A percentile compares a stretch with the other conserved stretches of the same genome.
Conservation (phyloP, 2,888 invertebrate genomes). For the Philereme transversata region DNA sequence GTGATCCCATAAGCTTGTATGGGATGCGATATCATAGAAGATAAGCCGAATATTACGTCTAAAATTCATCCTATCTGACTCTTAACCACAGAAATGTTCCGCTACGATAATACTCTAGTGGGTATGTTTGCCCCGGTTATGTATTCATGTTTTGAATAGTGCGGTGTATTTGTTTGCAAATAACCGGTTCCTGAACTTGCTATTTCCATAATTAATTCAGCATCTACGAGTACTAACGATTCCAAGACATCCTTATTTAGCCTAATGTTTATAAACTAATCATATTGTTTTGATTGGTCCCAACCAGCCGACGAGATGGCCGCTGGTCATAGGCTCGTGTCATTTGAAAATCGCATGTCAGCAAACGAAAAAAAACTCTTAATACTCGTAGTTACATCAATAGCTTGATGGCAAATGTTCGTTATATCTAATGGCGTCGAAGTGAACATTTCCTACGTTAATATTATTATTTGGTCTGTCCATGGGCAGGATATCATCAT, state of each 20-base stretch:
- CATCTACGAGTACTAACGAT: not conserved
- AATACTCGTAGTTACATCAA: too few relatives aligned
- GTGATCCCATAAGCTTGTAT: not conserved
- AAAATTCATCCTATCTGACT: too few relatives aligned
- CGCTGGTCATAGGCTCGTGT: too few relatives aligned
- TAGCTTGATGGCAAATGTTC: too few relatives aligned
- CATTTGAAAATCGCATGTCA: too few relatives aligned
- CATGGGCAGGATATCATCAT: constrained; percentile 41
- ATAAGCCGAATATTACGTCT: not conserved
- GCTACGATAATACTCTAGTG: too few relatives aligned
- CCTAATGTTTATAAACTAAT: constrained; percentile 12
- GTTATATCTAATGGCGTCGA: too few relatives aligned
- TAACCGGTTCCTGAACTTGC: constrained; percentile 9
- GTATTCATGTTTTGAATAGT: not conserved
- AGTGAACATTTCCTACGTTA: too few relatives aligned
- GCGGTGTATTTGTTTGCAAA: not conserved
- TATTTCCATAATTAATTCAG: constrained; percentile 3
- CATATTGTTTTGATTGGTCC: too few relatives aligned
- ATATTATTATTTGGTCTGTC: constrained; percentile 14
- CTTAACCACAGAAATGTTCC: too few relatives aligned
- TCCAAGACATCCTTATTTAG: not conserved
- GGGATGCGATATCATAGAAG: not conserved
- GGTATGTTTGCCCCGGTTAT: not conserved
- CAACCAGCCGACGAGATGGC: too few relatives aligned
- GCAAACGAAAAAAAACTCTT: too few relatives aligned